Base-by-base conservation (phyloP, 2,797 vertebrate species). In the Typhlichthys subterraneus region DNA sequence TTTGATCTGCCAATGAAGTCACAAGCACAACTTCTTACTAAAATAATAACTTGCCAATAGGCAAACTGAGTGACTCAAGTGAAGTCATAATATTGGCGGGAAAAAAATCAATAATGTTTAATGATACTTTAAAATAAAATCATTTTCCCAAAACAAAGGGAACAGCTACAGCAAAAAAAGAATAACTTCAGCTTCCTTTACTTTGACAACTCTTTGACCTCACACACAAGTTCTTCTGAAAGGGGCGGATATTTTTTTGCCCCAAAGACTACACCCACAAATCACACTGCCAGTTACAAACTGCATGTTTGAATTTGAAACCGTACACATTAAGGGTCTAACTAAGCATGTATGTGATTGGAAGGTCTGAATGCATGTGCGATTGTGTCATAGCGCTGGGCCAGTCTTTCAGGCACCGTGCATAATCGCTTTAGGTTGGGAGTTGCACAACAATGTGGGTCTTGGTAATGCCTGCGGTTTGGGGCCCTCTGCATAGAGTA, bases 381-480 rank as follows among this genome's bases (percentile, higher is more conserved):
- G 81, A 83, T 86, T 83, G 85, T 89, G 86, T 88, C 86, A 90
- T 86, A 88, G 93, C 83, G 88, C 89, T 75, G 81, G 89, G 90
- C 91, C 89, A 93, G 93, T 89, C 94, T 93, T 85, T 91, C 90
- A 94, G 94, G 91, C 93, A 95, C 93, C 91, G 89, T 75, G 85
- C 87, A 90, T 94, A 93, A 92, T 90, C 85, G 83, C 89, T 85
- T 90, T 83, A 92, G 93, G 89, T 90, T 85, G 91, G 76, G 90
- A 92, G 91, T 92, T 93, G 92, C 93, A 93, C 92, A 94, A 93
- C 91, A 94, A 92, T 92, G 92, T 93, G 79, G 81, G 89, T 82
- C 83, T 90, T 85, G 91, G 91, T 95, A 93, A 94, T 92, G 91
- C 88, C 85, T 94, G 93, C 92, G 93, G 92, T 93, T 94, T 91